Conservation (phyloP, 2,797 vertebrate species). For the Amniataba percoides region DNA sequence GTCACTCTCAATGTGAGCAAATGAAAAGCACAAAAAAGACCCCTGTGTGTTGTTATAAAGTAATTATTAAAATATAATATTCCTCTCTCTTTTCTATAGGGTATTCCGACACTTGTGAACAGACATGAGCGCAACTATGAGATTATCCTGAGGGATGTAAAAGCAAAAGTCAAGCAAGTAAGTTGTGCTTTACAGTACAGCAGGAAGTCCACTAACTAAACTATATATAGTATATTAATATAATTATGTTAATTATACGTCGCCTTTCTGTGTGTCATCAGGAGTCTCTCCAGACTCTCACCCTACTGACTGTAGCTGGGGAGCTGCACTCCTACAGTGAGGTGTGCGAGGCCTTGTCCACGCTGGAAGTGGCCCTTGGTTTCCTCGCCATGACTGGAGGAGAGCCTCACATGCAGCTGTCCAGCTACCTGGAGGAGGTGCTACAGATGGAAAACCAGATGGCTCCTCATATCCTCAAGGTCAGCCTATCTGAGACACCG, state of each 20-base stretch:
- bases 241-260: too few relatives aligned
- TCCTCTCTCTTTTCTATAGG: conserved; percentile 78
- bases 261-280: conserved; percentile 59
- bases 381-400: conserved; percentile 93
- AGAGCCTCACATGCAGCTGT: conserved; percentile 85
- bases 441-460: conserved; percentile 92
- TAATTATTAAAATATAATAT: neutral
- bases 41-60: neutral
- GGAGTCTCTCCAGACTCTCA: conserved; percentile 86
- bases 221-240: too few relatives aligned
- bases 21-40: neutral
- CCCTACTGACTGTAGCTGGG: conserved; percentile 81
- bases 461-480: conserved; percentile 88
- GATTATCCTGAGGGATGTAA: conserved; percentile 89
- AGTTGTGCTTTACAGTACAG: conserved; percentile 41
- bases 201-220: neutral
- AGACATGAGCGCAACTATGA: conserved; percentile 93
- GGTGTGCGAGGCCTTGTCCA: conserved; percentile 91
- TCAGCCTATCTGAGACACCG: conserved; percentile 59
- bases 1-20: conserved; percentile 87
- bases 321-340: conserved; percentile 94
- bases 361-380: conserved; percentile 89
- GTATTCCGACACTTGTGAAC: conserved; percentile 92
- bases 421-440: conserved; percentile 86
- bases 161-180: conserved; percentile 89